phyloP scores from a whole-genome alignment of 2,113 vertebrate genomes.

The Alosa alosa region DNA sequence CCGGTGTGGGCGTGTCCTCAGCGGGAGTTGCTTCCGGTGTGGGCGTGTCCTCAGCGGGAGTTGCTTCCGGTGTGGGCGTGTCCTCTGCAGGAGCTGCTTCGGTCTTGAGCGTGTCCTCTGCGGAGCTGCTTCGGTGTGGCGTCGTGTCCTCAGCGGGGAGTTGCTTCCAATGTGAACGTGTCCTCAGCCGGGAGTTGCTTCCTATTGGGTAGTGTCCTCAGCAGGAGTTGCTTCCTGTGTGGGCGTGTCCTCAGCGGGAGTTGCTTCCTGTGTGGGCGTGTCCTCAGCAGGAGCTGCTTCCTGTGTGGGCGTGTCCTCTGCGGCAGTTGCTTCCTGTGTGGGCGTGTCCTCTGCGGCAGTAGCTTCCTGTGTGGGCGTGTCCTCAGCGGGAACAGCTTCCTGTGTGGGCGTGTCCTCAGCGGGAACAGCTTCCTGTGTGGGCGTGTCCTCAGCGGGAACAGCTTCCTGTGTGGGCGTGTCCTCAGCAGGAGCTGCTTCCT shows the following conservation, averaged over 20 bases:
- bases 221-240: neutral
- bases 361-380: too few relatives aligned
- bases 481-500: too few relatives aligned
- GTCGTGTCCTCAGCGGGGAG: neutral
- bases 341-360: too few relatives aligned
- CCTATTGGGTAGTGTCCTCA: neutral
- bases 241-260: neutral
- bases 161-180: neutral
- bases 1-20: neutral
- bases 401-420: neutral
- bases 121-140: neutral
- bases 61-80: neutral
- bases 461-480: too few relatives aligned
- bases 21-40: neutral
- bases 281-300: neutral
- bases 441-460: too few relatives aligned
- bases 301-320: neutral
- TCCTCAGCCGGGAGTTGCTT: neutral
- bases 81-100: neutral
- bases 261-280: neutral
- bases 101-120: neutral
- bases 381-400: too few relatives aligned
- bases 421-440: too few relatives aligned
- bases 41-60: neutral
- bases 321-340: neutral